A percentile compares a stretch with the other conserved stretches of the same genome.
phyloP scores from a whole-genome alignment of 1,140 invertebrate species.

The Hyles euphorbiae region DNA sequence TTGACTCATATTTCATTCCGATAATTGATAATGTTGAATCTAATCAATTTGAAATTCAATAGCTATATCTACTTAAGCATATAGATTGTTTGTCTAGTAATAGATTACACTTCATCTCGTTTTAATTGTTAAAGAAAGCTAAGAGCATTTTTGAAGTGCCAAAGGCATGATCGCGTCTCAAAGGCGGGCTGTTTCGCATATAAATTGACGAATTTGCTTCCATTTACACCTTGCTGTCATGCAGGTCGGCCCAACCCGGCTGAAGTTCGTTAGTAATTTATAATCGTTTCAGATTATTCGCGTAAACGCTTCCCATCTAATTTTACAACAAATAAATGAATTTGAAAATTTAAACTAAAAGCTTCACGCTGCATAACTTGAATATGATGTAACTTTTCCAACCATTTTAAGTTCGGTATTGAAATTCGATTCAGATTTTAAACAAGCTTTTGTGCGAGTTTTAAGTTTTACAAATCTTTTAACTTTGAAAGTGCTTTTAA shows the following conservation, averaged over 20 bases:
- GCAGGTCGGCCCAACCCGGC: conserved; percentile 38
- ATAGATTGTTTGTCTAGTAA: background rate
- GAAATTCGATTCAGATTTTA: too few species aligned
- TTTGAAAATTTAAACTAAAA: too few species aligned
- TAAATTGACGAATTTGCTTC: conserved; percentile 73
- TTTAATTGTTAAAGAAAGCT: conserved; percentile 28
- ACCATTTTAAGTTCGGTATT: background rate
- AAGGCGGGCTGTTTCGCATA: conserved; percentile 69
- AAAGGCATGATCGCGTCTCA: conserved; percentile 51
- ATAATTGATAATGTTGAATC: too few species aligned
- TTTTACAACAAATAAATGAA: conserved; percentile 7
- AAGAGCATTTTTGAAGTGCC: conserved; percentile 58
- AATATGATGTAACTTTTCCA: background rate
- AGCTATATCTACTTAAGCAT: background rate
- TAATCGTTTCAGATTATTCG: conserved; percentile 58
- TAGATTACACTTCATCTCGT: background rate
- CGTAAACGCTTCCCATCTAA: conserved; percentile 40
- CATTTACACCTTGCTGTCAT: conserved; percentile 65
- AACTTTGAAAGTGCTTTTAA: too few species aligned
- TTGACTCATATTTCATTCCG: too few species aligned
- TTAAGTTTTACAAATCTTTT: too few species aligned
- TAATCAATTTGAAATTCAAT: too few species aligned
- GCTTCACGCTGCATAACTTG: too few species aligned
- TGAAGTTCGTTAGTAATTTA: conserved; percentile 61
- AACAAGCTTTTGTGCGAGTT: too few species aligned